These are phyloP conservation scores for Nyctibius bracteatus DNA, from an alignment of 2,113 vertebrate species.

Conservation along the genomic window DNA sequence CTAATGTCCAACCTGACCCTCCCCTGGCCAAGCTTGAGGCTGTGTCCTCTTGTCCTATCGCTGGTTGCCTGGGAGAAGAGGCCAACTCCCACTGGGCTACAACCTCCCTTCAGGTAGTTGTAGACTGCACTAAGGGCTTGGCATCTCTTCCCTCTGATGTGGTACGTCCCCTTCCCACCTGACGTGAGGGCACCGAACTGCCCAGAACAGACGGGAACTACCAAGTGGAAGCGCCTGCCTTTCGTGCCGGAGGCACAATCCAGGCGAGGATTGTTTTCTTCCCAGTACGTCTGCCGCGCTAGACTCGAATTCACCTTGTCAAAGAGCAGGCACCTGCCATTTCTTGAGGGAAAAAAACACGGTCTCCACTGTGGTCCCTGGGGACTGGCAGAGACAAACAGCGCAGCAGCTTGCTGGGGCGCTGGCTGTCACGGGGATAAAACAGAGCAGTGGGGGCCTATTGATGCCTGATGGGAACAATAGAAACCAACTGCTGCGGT, in stretches of 20 bases:
- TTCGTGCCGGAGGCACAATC: not conserved
- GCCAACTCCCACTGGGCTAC: too few relatives aligned
- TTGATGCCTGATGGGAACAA: not conserved
- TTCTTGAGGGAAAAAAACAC: not conserved
- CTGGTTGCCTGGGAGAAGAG: too few relatives aligned
- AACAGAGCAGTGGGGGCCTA: not conserved
- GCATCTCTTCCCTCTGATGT: too few relatives aligned
- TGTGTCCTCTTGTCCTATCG: too few relatives aligned
- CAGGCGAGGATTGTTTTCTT: not conserved
- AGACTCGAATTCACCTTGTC: constrained; percentile 5
- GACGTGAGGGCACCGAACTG: not conserved
- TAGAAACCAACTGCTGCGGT: not conserved
- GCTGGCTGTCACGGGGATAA: not conserved
- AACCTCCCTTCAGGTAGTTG: too few relatives aligned
- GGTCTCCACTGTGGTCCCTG: not conserved
- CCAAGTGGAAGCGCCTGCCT: not conserved
- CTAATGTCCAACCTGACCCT: too few relatives aligned
- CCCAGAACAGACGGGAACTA: not conserved
- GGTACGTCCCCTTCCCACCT: rapidly evolving
- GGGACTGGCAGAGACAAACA: not conserved
- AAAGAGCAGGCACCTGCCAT: constrained; percentile 4
- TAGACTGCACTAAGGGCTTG: too few relatives aligned
- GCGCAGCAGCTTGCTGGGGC: not conserved
- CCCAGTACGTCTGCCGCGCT: not conserved
- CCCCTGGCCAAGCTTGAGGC: too few relatives aligned